Evolutionary conservation across 2,888 invertebrate species (phyloP), one percentile per base, ranked within the genome.

Genomic region (Ganaspis brasiliensis): DNA sequence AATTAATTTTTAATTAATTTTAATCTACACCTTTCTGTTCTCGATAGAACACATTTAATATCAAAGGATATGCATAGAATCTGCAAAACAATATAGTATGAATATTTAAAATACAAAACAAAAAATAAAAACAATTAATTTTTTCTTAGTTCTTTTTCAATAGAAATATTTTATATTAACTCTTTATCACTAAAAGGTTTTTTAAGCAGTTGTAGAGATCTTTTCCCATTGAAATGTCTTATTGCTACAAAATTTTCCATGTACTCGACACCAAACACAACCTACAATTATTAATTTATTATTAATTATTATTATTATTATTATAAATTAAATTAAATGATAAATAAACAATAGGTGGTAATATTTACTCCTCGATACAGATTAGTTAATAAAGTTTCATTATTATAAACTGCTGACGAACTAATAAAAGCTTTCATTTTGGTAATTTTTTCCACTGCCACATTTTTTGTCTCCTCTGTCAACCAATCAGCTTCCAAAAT

Each of bases 401-500:
- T 59, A 1, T 14, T 14, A 14, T 19, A 21, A 14, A 14, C 14
- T 59, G 19, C 8, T 1, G 63, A 26, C 35, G 6, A 35, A 63
- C 63, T 37, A 21, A 63, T 63, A 40, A 19, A 14, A 5, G 37
- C 37, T 40, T 16, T 31, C 63, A 63, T 63, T 6, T 37, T 19
- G 16, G n/a, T 12, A 12, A 63, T 24, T 63, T 63, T 63, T 45
- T 63, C 37, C 3, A 63, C 10, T n/a, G 10, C 14, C 8, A 21
- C 10, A 24, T 63, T 63, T 63, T 9, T 63, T 14, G 9, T n/a
- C 19, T 45, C 26, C 12, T 63, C 40, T 37, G n/a, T 45, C 45
- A 63, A 21, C 63, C 63, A 63, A 19, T 63, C 63, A 19, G 63
- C 31, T 12, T 63, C 2, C 9, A n/a, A 9, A 16, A 63, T 63